Base-by-base conservation (phyloP, 2,113 vertebrate species). In the Rhabdornis inornatus region DNA sequence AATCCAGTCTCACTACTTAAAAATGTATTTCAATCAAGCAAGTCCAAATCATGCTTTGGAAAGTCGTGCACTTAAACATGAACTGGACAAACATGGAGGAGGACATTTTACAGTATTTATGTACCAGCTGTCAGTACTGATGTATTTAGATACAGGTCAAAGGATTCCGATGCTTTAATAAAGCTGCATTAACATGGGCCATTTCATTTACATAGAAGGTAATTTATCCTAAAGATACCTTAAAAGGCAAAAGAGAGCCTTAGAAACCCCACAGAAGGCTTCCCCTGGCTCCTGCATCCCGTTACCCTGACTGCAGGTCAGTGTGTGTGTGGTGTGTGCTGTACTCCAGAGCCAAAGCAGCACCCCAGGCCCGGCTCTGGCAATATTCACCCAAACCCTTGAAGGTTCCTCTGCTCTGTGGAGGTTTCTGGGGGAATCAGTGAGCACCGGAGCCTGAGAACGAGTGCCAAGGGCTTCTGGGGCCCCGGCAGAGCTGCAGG, bases 391-490 rank as follows among this genome's bases (percentile, higher is more conserved):
- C 18, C 2, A 0, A 30, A 33, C 10, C 63, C n/a, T 14, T 30
- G 56, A 37, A 55, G 39, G 37, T 35, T 40, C 12, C 31, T 20
- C 2, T 6, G 53, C 49, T 72, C 37, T 0, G 2, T 20, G 49
- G 57, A 42, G 39, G 49, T 39, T 61, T 35, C 24, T 15, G 60
- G 24, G n/a, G 10, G 6, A 35, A 19, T 7, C 15, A 42, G 14
- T 27, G 53, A 2, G 2, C 2, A 0, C 22, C 22, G 42, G 78
- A 71, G 31, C 23, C 33, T 0, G 2, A 66, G 24, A 15, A 2
- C 2, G 12, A 40, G 39, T 13, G 13, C 39, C 39, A 13, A 40
- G 39, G 39, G 39, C 39, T 40, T 40, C 39, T 40, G 39, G 39
- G 39, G 39, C 28, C 4, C 23, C 8, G 47, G 31, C 52, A 2